Conservation (phyloP, 2,113 vertebrate species). For the Anthoscopus minutus region DNA sequence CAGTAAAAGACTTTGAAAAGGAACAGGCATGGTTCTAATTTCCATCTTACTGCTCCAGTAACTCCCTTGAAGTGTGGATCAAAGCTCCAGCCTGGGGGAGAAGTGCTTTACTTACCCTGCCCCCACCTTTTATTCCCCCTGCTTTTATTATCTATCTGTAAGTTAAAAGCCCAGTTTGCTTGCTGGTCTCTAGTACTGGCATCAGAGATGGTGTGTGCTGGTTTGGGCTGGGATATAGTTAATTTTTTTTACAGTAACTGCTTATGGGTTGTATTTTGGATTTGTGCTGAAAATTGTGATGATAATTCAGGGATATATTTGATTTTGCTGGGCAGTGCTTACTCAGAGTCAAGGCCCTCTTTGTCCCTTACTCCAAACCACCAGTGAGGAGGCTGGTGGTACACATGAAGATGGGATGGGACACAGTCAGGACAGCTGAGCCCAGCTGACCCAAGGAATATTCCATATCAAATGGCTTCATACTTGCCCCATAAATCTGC, state of each 20-base stretch:
- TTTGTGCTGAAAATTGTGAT: not conserved
- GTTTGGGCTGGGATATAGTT: not conserved
- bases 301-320: not conserved
- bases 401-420: not conserved
- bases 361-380: not conserved
- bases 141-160: not conserved
- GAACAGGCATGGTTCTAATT: not conserved
- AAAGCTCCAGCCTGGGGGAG: not conserved
- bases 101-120: not conserved
- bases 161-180: not conserved
- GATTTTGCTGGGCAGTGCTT: not conserved
- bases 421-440: not conserved
- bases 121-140: no score
- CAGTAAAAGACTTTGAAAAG: not conserved
- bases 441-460: not conserved
- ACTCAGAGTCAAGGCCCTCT: not conserved
- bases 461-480: not conserved
- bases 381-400: not conserved
- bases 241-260: not conserved
- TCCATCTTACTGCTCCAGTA: rapidly evolving
- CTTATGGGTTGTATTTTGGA: not conserved
- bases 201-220: not conserved
- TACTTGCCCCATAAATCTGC: not conserved
- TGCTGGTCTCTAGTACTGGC: not conserved
- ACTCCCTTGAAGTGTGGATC: not conserved